Conservation (phyloP, 2,888 invertebrate genomes). For the Horisme vitalbata region DNA sequence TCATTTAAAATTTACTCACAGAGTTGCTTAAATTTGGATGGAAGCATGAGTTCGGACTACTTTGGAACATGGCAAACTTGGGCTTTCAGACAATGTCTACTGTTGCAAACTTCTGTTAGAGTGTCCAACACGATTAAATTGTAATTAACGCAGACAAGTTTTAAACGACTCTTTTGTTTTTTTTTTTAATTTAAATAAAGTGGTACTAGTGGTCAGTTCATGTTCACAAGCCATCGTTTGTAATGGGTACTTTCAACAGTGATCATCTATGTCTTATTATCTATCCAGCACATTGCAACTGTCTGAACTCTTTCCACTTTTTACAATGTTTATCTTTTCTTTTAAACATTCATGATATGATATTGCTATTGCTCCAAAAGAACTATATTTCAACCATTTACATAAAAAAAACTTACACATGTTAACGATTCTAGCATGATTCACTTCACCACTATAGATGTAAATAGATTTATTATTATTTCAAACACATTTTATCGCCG, state of each 20-base stretch:
- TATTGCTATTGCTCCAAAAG: neutral
- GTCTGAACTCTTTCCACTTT: too few species aligned
- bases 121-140: constrained; percentile 21
- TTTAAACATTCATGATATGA: too few species aligned
- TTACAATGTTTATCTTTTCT: too few species aligned
- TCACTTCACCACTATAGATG: constrained; percentile 31
- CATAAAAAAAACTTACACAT: constrained; percentile 28
- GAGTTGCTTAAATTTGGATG: neutral
- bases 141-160: constrained; percentile 8
- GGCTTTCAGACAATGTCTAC: constrained; percentile 21
- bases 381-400: neutral
- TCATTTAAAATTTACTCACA: neutral
- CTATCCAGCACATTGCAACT: too few species aligned
- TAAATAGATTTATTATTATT: constrained; percentile 37
- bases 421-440: constrained; percentile 33
- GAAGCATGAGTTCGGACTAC: constrained; percentile 11
- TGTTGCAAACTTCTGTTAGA: constrained; percentile 14
- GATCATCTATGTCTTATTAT: too few species aligned
- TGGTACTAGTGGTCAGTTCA: too few species aligned
- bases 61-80: constrained; percentile 23
- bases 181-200: too few species aligned
- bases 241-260: too few species aligned
- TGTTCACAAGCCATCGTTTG: too few species aligned
- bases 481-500: constrained; percentile 37
- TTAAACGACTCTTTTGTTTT: neutral